Percentiles rank a stretch among this genome's conserved stretches.
Evolutionary conservation across 2,113 vertebrate species (phyloP).

Genomic region (Vulpes lagopus): DNA sequence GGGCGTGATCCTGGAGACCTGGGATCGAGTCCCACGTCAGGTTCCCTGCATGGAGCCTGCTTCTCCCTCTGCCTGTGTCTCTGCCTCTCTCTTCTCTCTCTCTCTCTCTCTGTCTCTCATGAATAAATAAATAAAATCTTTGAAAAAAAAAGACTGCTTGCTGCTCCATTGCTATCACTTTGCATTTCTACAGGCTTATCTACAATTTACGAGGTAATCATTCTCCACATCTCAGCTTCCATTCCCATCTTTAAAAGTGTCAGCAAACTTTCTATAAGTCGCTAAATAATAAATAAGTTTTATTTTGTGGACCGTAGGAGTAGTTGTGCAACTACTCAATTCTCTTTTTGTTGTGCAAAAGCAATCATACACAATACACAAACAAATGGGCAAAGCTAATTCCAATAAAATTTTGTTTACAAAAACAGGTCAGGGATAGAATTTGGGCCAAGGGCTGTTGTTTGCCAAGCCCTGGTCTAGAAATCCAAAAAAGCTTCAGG

Average conservation of each 20-base stretch:
- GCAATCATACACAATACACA: background rate
- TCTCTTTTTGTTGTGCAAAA: background rate
- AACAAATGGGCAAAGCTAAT: background rate
- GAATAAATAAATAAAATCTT: too few species aligned
- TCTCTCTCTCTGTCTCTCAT: too few species aligned
- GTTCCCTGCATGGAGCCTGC: too few species aligned
- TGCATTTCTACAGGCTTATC: background rate
- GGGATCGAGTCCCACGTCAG: too few species aligned
- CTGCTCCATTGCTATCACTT: background rate
- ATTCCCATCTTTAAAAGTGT: background rate
- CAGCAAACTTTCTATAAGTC: background rate
- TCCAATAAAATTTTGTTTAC: conserved; percentile 34
- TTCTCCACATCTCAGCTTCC: background rate
- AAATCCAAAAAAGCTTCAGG: conserved; percentile 21
- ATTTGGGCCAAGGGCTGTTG: background rate
- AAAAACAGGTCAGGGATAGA: background rate
- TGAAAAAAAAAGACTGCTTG: background rate
- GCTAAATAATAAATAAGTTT: background rate
- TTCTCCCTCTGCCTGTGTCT: too few species aligned
- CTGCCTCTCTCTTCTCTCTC: too few species aligned
- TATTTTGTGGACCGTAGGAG: background rate
- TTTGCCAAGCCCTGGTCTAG: background rate
- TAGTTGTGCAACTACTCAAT: background rate
- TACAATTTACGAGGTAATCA: background rate
- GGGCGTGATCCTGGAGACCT: too few species aligned